Evolutionary conservation across 2,113 vertebrate genomes (phyloP).

Genomic region (Mobula hypostoma): DNA sequence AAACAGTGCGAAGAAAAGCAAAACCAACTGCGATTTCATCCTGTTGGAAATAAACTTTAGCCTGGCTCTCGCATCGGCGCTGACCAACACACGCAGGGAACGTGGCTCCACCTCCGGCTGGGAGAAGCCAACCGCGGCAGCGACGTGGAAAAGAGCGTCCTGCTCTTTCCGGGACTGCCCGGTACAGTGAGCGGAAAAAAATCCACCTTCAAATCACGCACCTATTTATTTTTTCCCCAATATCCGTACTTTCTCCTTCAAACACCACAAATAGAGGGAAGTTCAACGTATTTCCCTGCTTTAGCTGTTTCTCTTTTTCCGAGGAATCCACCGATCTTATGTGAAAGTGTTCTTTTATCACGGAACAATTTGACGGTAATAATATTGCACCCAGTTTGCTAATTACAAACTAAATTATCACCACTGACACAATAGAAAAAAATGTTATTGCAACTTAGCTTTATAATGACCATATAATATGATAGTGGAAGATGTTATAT

Average conservation of each 20-base stretch:
- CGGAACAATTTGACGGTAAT: background rate
- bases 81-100: background rate
- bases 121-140: background rate
- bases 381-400: background rate
- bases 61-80: background rate
- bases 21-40: background rate
- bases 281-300: background rate
- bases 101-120: background rate
- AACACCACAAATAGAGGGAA: background rate
- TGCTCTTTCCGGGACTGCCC: background rate
- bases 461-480: background rate
- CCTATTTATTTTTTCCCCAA: background rate
- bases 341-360: background rate
- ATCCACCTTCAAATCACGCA: background rate
- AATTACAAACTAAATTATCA: background rate
- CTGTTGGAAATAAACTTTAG: background rate
- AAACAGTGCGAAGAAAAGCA: background rate
- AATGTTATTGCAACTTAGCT: background rate
- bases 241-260: background rate
- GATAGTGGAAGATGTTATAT: background rate
- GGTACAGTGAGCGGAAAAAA: too few species aligned
- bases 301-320: background rate
- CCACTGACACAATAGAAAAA: background rate
- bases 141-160: background rate
- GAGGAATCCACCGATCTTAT: background rate